Conservation (phyloP, 2,797 vertebrate species). For the Caiman crocodilus region DNA sequence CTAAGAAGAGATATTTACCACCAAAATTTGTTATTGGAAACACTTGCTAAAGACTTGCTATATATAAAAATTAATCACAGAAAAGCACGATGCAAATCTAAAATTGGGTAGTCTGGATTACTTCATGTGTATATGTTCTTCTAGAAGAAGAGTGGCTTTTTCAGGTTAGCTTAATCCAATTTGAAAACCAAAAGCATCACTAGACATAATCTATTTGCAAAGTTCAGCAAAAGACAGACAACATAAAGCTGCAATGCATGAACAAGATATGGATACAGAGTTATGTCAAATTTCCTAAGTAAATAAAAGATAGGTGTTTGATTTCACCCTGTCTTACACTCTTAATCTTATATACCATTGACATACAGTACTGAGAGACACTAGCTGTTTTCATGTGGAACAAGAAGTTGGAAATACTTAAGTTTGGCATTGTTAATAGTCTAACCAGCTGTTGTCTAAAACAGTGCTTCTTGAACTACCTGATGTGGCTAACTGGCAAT, state of each 20-base stretch:
- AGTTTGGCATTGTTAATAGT: too few species aligned
- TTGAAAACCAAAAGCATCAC: neutral
- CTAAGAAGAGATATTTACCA: slow-evolving; percentile 65
- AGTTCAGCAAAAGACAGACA: neutral
- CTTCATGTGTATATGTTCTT: neutral
- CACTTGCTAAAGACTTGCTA: neutral
- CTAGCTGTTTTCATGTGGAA: too few species aligned
- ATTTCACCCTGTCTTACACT: too few species aligned
- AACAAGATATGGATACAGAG: neutral
- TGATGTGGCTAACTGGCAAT: too few species aligned
- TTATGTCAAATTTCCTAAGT: neutral
- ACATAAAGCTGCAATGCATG: neutral
- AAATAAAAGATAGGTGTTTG: neutral
- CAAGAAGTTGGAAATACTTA: too few species aligned
- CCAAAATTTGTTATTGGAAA: neutral
- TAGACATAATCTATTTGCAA: neutral
- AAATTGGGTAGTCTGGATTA: neutral
- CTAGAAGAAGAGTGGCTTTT: neutral
- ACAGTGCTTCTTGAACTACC: too few species aligned
- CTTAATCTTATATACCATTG: too few species aligned
- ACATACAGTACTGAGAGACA: too few species aligned
- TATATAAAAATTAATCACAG: neutral
- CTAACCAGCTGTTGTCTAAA: too few species aligned
- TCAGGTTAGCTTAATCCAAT: neutral
- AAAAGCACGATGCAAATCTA: too few species aligned